A percentile compares a stretch with the other conserved stretches of the same genome.
phyloP scores from a whole-genome alignment of 2,797 vertebrate genomes.

The Poecilia gillii region DNA sequence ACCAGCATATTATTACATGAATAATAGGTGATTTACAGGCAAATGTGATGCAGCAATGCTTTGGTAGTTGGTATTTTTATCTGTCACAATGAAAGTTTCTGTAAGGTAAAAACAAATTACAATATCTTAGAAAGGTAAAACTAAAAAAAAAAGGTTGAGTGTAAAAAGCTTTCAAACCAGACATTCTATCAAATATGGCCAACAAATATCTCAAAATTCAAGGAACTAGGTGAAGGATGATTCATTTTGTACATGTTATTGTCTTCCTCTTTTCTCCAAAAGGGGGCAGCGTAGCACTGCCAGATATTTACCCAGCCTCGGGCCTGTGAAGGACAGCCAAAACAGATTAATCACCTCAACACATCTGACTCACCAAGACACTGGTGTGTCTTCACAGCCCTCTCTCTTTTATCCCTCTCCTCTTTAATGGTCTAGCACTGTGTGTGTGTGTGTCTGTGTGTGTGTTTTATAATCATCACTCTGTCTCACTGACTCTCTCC shows the following conservation, averaged over 20 bases:
- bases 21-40: not conserved
- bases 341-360: slow-evolving; percentile 73
- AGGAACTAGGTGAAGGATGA: not conserved
- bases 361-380: slow-evolving; percentile 75
- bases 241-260: slow-evolving; percentile 1
- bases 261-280: slow-evolving; percentile 38
- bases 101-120: not conserved
- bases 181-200: not conserved
- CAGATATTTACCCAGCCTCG: slow-evolving; percentile 6
- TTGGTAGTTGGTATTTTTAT: not conserved
- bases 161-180: not conserved
- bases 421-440: slow-evolving; percentile 51
- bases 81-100: not conserved
- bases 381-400: slow-evolving; percentile 63
- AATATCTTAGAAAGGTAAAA: not conserved
- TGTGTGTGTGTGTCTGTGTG: not conserved
- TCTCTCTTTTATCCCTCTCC: slow-evolving; percentile 44
- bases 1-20: not conserved
- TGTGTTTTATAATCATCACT: slow-evolving; percentile 63
- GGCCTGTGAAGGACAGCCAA: slow-evolving; percentile 66
- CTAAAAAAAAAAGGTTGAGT: not conserved
- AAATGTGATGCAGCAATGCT: not conserved
- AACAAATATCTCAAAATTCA: not conserved
- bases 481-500: slow-evolving; percentile 35
- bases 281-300: slow-evolving; percentile 53